A percentile compares a stretch with the other conserved stretches of the same genome.
phyloP scores from a whole-genome alignment of 1,140 invertebrate genomes.

The Papilio helenus region DNA sequence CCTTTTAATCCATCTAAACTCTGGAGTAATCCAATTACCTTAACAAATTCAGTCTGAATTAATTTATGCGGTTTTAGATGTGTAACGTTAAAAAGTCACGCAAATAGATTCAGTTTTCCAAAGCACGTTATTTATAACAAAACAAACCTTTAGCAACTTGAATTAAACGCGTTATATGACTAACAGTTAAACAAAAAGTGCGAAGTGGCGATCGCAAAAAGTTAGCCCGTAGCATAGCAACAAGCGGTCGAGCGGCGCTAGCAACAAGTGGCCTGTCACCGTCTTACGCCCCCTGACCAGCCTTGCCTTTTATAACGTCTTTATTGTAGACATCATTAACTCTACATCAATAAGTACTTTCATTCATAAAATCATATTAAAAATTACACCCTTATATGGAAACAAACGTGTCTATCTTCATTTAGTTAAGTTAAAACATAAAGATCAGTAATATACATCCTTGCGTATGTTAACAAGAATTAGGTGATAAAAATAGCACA shows the following conservation, averaged over 20 bases:
- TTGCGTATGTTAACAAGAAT: background rate
- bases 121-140: background rate
- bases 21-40: background rate
- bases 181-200: conserved; percentile 15
- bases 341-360: too few relatives aligned
- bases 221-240: background rate
- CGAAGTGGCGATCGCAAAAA: conserved; percentile 21
- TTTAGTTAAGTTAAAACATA: background rate
- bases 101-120: background rate
- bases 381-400: background rate
- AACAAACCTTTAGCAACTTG: background rate
- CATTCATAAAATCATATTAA: background rate
- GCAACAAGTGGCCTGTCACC: conserved; percentile 23
- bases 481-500: background rate
- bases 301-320: background rate
- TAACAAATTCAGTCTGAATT: background rate
- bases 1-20: background rate
- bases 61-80: background rate
- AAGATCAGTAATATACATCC: too few relatives aligned
- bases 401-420: background rate
- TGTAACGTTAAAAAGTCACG: too few relatives aligned
- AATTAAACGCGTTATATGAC: background rate
- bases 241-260: conserved; percentile 11
- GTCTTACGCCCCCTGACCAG: background rate
- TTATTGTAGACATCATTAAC: background rate